phyloP scores from a whole-genome alignment of 1,140 invertebrate species.

The Hyposmocoma kahamanoa region DNA sequence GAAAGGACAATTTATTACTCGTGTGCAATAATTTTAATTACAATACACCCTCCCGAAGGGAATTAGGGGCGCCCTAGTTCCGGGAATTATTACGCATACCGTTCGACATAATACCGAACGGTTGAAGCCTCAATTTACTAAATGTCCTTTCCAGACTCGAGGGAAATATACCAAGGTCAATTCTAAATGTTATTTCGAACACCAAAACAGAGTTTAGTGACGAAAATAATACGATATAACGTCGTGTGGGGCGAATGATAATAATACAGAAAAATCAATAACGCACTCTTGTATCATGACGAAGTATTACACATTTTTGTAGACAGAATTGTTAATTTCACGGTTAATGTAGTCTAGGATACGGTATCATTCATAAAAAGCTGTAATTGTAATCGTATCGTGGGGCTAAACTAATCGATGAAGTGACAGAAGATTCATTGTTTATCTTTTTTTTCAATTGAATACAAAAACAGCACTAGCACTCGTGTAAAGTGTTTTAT shows the following conservation, averaged over 20 bases:
- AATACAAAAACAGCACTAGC: slow-evolving; percentile 29
- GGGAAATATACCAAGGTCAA: slow-evolving; percentile 7
- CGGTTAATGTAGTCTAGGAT: neutral
- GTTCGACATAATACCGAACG: slow-evolving; percentile 13
- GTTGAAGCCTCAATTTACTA: slow-evolving; percentile 17
- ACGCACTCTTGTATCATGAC: neutral
- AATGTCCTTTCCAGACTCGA: slow-evolving; percentile 19
- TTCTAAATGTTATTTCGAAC: neutral
- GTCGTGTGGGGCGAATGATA: neutral
- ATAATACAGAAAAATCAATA: slow-evolving; percentile 1
- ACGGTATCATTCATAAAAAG: slow-evolving; percentile 55
- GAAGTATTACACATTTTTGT: neutral
- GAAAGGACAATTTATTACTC: slow-evolving; percentile 15
- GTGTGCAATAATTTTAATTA: slow-evolving; percentile 25
- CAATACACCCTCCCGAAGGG: slow-evolving; percentile 20
- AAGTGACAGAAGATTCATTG: slow-evolving; percentile 31
- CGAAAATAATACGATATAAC: neutral
- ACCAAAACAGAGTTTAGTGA: neutral
- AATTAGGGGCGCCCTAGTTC: slow-evolving; percentile 39
- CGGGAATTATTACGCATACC: slow-evolving; percentile 34
- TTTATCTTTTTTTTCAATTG: slow-evolving; percentile 47
- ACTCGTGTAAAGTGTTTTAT: slow-evolving; percentile 36
- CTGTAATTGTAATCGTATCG: slow-evolving; percentile 38
- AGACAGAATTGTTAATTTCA: neutral
- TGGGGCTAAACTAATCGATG: slow-evolving; percentile 58